Percentiles rank a stretch among this genome's conserved stretches.
Evolutionary conservation across 23 tunicate genomes (phyloP).

Genomic region (Styela plicata): DNA sequence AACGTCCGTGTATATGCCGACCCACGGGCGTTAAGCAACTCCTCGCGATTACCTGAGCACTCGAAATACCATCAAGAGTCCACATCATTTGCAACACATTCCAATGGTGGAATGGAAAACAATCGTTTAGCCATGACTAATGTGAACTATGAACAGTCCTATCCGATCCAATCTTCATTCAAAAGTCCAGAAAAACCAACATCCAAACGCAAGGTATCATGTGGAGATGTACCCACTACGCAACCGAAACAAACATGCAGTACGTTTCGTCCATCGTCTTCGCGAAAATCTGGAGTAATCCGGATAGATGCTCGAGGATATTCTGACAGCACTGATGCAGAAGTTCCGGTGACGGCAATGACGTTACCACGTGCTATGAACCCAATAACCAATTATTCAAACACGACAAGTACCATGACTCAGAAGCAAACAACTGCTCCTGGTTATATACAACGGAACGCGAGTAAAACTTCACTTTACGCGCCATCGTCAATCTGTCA

Average conservation of each 20-base stretch:
- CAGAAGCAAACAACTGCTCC: neutral
- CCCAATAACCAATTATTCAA: conserved; percentile 17
- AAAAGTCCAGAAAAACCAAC: neutral
- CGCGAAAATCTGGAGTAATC: conserved; percentile 33
- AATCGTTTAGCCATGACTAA: conserved; percentile 4
- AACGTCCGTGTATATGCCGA: neutral
- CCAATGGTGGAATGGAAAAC: neutral
- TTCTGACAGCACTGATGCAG: conserved; percentile 15
- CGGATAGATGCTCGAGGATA: conserved; percentile 36
- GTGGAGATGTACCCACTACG: neutral
- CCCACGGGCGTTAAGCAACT: neutral
- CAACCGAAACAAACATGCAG: conserved; percentile 24
- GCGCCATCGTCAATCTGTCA: conserved; percentile 9
- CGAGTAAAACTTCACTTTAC: conserved; percentile 27
- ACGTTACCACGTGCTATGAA: neutral
- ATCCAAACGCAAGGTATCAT: neutral
- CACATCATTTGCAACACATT: neutral
- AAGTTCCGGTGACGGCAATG: neutral
- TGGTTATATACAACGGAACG: neutral
- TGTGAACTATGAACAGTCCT: conserved; percentile 12
- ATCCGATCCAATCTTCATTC: conserved; percentile 4
- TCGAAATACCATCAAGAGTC: conserved; percentile 8
- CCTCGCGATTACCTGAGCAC: neutral
- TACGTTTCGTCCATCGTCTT: neutral
- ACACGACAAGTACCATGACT: neutral